phyloP scores from a whole-genome alignment of 2,797 vertebrate species.

The Luscinia megarhynchos region DNA sequence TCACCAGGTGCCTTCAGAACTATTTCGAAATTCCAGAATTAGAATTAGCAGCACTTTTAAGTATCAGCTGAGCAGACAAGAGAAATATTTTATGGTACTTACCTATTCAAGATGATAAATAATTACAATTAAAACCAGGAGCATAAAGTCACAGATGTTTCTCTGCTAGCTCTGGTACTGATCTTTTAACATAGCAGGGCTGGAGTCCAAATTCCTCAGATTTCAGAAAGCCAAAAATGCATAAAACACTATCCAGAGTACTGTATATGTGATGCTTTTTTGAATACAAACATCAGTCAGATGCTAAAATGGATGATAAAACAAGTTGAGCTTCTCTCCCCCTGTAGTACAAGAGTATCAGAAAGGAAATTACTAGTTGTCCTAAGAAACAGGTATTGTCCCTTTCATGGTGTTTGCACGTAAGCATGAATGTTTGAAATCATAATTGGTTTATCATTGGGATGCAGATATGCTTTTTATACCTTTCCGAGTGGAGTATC shows the following conservation, averaged over 20 bases:
- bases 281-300: not conserved
- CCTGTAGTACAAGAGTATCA: not conserved
- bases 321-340: not conserved
- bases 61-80: constrained; percentile 8
- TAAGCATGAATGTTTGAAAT: not conserved
- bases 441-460: not conserved
- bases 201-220: constrained; percentile 25
- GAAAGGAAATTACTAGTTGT: not conserved
- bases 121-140: constrained; percentile 58
- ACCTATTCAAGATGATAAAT: constrained; percentile 27
- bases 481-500: not conserved
- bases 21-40: constrained; percentile 47
- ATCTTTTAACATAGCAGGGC: not conserved
- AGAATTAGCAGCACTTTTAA: constrained; percentile 39
- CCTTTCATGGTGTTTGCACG: accelerated
- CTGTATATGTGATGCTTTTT: not conserved
- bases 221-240: constrained; percentile 36
- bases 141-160: not conserved
- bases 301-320: not conserved
- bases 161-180: not conserved
- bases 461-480: not conserved
- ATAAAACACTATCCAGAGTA: not conserved
- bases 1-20: not conserved
- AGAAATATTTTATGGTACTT: constrained; percentile 50
- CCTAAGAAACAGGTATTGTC: not conserved